Evolutionary conservation across 2,113 vertebrate genomes (phyloP).

Genomic region (Pandion haliaetus): DNA sequence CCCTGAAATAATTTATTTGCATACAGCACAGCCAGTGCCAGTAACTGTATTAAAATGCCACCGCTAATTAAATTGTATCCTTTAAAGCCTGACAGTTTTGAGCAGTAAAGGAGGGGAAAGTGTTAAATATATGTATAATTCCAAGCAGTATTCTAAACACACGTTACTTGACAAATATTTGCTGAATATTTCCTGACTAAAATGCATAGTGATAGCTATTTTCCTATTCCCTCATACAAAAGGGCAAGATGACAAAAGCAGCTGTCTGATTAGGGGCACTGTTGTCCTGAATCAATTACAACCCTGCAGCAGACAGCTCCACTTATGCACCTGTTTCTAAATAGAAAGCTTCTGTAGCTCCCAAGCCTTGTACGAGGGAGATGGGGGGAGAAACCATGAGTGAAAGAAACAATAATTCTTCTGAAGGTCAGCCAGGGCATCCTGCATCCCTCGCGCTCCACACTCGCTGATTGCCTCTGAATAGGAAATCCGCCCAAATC

Average conservation of each 20-base stretch:
- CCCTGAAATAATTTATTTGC: slow-evolving; percentile 7
- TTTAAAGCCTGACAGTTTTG: neutral
- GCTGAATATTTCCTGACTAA: slow-evolving; percentile 10
- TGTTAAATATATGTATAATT: slow-evolving; percentile 2
- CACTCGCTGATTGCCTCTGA: slow-evolving; percentile 60
- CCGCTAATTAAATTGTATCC: neutral
- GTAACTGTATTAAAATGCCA: slow-evolving; percentile 11
- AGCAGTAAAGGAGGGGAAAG: neutral
- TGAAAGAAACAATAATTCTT: slow-evolving; percentile 62
- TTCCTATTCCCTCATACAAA: slow-evolving; percentile 51
- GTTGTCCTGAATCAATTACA: slow-evolving; percentile 55
- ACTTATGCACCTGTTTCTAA: slow-evolving; percentile 65
- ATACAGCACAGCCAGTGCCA: neutral
- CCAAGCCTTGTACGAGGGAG: neutral
- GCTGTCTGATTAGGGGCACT: slow-evolving; percentile 55
- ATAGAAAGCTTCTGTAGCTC: slow-evolving; percentile 18
- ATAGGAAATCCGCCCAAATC: slow-evolving; percentile 67
- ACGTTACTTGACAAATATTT: slow-evolving; percentile 36
- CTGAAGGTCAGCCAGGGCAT: slow-evolving; percentile 68
- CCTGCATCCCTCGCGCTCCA: slow-evolving; percentile 28
- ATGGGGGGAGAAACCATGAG: neutral
- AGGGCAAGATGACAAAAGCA: slow-evolving; percentile 45
- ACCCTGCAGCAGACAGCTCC: neutral
- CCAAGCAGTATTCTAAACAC: neutral
- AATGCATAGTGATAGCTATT: slow-evolving; percentile 44